Evolutionary conservation across 2,888 invertebrate genomes (phyloP).

Genomic region (Drosophila macrospina): DNA sequence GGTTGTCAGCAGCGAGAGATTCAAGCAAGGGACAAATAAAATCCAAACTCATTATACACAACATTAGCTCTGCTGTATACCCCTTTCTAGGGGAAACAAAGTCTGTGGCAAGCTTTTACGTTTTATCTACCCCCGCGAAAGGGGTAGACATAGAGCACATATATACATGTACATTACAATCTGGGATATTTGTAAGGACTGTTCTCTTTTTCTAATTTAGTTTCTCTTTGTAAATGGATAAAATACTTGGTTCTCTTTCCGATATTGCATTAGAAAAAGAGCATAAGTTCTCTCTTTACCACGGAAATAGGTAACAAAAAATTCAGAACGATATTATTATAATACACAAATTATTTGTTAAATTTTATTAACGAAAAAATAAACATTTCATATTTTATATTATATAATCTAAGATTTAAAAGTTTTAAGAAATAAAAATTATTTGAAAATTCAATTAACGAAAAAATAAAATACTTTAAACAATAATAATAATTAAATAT

Average conservation of each 20-base stretch:
- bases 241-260: background rate
- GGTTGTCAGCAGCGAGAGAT: background rate
- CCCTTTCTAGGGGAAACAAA: slow-evolving; percentile 1
- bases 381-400: too few species aligned
- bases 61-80: background rate
- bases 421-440: too few species aligned
- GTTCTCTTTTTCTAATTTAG: background rate
- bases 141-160: background rate
- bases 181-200: slow-evolving; percentile 17
- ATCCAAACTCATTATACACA: slow-evolving; percentile 2
- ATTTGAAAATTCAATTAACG: too few species aligned
- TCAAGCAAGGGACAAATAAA: background rate
- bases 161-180: background rate
- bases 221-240: slow-evolving; percentile 10
- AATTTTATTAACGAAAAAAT: background rate
- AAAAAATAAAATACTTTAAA: too few species aligned
- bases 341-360: background rate
- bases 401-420: too few species aligned
- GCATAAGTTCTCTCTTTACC: slow-evolving; percentile 10
- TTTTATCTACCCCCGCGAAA: background rate
- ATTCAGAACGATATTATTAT: background rate
- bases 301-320: background rate
- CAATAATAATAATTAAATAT: too few species aligned
- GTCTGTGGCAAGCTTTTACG: slow-evolving; percentile 1
- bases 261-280: slow-evolving; percentile 1